phyloP scores from a whole-genome alignment of 2,113 vertebrate species.

The Hyperopisus bebe region DNA sequence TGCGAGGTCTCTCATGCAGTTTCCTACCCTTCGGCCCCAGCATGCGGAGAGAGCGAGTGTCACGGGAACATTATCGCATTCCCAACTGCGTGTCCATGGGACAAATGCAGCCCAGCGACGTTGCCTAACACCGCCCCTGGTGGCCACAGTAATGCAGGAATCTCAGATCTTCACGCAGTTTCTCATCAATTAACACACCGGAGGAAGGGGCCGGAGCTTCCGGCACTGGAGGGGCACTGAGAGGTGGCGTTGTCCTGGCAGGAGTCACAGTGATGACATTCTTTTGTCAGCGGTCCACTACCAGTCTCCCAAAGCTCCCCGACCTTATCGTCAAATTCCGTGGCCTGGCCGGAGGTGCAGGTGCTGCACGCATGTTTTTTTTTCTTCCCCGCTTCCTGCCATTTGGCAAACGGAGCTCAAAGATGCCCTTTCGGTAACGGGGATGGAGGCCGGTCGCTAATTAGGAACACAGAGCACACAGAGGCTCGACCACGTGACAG shows the following conservation, averaged over 20 bases:
- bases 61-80: slow-evolving; percentile 10
- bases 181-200: neutral
- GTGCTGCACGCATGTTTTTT: neutral
- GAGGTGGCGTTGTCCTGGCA: neutral
- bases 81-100: neutral
- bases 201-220: neutral
- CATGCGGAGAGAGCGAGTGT: neutral
- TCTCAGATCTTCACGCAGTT: neutral
- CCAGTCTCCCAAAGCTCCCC: neutral
- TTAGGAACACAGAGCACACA: neutral
- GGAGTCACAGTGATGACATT: neutral
- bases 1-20: neutral
- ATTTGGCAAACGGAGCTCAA: neutral
- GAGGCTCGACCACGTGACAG: neutral
- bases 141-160: neutral
- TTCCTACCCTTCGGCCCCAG: neutral
- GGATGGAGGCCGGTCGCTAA: neutral
- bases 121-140: neutral
- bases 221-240: neutral
- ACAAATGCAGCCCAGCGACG: slow-evolving; percentile 2
- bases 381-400: neutral
- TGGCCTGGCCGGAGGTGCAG: neutral
- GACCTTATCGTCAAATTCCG: neutral
- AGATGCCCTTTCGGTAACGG: neutral
- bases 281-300: neutral